A percentile compares a stretch with the other conserved stretches of the same genome.
phyloP scores from a whole-genome alignment of 2,797 vertebrate species.

The Scleropages formosus region DNA sequence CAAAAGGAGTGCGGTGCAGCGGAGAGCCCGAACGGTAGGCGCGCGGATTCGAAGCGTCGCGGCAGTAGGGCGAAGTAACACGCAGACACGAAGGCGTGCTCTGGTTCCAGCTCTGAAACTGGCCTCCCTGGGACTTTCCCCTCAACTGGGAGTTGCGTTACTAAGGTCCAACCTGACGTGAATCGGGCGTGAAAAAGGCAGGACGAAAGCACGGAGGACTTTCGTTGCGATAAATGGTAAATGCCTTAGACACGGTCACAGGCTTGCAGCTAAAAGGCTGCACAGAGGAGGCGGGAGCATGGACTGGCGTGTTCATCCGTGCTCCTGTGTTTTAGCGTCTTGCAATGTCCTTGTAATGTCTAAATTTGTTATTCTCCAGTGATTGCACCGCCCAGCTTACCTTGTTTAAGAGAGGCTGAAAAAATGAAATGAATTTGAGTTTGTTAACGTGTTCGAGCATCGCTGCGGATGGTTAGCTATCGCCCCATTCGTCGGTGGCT shows the following conservation, averaged over 20 bases:
- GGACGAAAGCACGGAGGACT: neutral
- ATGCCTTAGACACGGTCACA: neutral
- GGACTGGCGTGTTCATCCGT: too few species aligned
- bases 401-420: too few species aligned
- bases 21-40: neutral
- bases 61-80: neutral
- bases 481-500: slow-evolving; percentile 8
- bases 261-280: neutral
- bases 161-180: too few species aligned
- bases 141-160: neutral
- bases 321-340: too few species aligned
- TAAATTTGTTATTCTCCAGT: too few species aligned
- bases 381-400: too few species aligned
- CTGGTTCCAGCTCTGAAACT: neutral
- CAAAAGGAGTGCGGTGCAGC: neutral
- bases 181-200: neutral
- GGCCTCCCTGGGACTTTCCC: neutral
- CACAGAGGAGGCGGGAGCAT: too few species aligned
- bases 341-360: too few species aligned
- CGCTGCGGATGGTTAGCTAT: neutral
- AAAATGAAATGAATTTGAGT: too few species aligned
- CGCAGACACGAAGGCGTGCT: neutral
- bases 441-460: too few species aligned
- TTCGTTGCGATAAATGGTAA: neutral
- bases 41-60: neutral